Evolutionary conservation across 2,888 invertebrate species (phyloP).

Genomic region (Acrobasis consociella): DNA sequence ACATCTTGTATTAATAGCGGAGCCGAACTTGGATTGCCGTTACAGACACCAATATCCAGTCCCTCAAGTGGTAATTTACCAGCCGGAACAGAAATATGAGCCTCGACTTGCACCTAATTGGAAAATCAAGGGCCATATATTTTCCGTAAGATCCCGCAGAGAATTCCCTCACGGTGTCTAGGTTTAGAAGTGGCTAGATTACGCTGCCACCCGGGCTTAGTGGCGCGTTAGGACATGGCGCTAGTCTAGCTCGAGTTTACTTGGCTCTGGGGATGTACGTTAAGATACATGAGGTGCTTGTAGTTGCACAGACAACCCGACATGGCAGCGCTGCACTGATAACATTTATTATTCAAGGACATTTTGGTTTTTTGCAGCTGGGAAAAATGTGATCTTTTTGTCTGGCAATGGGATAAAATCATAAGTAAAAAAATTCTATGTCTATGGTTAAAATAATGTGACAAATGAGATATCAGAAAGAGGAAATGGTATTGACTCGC

Average conservation of each 20-base stretch:
- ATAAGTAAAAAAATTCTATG: too few species aligned
- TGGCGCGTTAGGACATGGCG: slow-evolving; percentile 26
- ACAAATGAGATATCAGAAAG: too few species aligned
- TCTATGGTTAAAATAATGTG: too few species aligned
- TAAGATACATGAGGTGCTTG: not conserved
- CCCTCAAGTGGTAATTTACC: slow-evolving; percentile 49
- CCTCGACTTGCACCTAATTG: slow-evolving; percentile 67
- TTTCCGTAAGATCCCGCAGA: slow-evolving; percentile 44
- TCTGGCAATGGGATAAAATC: too few species aligned
- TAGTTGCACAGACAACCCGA: not conserved
- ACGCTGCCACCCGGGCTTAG: slow-evolving; percentile 39
- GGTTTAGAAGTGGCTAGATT: slow-evolving; percentile 31
- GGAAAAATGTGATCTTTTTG: too few species aligned
- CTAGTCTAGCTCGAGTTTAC: slow-evolving; percentile 3
- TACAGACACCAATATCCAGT: slow-evolving; percentile 33
- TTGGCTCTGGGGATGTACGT: not conserved
- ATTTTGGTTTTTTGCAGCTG: too few species aligned
- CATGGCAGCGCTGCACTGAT: not conserved
- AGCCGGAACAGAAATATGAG: slow-evolving; percentile 63
- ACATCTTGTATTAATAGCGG: slow-evolving; percentile 20
- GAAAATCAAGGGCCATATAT: slow-evolving; percentile 71
- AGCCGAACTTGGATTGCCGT: slow-evolving; percentile 20
- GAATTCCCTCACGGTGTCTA: slow-evolving; percentile 30
- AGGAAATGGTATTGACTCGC: too few species aligned
- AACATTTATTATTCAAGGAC: too few species aligned